These are phyloP conservation scores for Tor tambroides DNA, from an alignment of 2,113 vertebrate genomes.

Conservation along the genomic window DNA sequence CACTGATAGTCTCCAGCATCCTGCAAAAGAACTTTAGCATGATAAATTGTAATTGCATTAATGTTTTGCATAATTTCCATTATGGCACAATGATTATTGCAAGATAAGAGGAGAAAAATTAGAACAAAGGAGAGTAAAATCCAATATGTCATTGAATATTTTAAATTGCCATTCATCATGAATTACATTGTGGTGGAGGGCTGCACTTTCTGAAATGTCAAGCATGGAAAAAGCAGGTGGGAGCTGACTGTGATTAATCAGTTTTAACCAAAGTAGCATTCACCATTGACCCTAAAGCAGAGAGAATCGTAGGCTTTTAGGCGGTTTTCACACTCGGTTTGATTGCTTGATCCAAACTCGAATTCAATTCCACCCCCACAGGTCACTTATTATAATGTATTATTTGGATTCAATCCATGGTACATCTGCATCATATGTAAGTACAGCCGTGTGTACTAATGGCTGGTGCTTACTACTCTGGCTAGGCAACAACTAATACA, in stretches of 20 bases:
- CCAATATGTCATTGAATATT: constrained; percentile 36
- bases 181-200: constrained; percentile 21
- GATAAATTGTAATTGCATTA: constrained; percentile 17
- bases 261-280: constrained; percentile 49
- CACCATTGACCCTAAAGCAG: constrained; percentile 54
- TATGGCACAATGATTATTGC: constrained; percentile 2
- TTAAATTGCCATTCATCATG: constrained; percentile 43
- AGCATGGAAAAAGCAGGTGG: constrained; percentile 53
- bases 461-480: neutral
- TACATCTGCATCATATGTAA: neutral
- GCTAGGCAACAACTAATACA: too few species aligned
- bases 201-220: constrained; percentile 61
- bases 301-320: constrained; percentile 5
- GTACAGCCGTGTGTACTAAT: neutral
- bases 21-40: neutral
- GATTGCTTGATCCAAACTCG: constrained; percentile 3
- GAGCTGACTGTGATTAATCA: constrained; percentile 58
- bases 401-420: neutral
- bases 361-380: constrained; percentile 6
- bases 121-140: neutral
- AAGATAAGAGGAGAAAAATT: neutral
- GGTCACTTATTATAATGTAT: neutral
- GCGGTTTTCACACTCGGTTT: constrained; percentile 28
- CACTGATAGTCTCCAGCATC: neutral
- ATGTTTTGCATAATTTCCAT: constrained; percentile 30